Base-by-base conservation (phyloP, 37 sponge, comb jelly and placozoan genomes). In the Cladorhizidae sp. region DNA sequence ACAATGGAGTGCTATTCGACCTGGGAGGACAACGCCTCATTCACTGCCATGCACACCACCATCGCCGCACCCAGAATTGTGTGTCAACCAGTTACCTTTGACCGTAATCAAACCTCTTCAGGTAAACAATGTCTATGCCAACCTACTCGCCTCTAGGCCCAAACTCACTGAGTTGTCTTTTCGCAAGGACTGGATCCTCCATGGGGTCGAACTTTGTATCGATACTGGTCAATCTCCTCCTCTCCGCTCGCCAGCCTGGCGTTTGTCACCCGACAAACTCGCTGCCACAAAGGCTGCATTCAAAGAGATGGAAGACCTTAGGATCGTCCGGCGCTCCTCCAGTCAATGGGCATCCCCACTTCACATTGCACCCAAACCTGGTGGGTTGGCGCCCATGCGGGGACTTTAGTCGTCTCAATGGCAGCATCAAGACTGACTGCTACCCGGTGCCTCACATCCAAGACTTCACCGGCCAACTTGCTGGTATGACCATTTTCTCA, bases 381-480 rank as follows among this genome's bases (percentile, higher is more conserved):
- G 9, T 38, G 14, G 89, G 89, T 17, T 83, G 89, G 89, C 74
- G 84, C 40, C 89, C 84, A 11, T 83, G 89, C 68, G 84, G 80
- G 40, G 89, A 83, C 54, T 89, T 83, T 41, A 52, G 84, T 21
- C 64, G 79, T 0, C 80, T 89, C 31, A 90, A 90, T 71, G 42
- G 69, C 35, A 33, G 65, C 82, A 71, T 40, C 65, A 80, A 45
- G 49, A 73, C 76, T 12, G 85, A 88, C 73, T 37, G 79, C 25
- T 88, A 88, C 35, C 89, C 84, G 21, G 72, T 88, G 28, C 89
- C 83, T 1, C 89, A 88, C 40, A 61, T 88, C 23, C 84, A 88
- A 50, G 79, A 88, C 45, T 88, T 83, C 35, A 56, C 51, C 76
- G 12, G 35, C 3, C 32, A 65, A 45, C 49, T 45, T 45, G 5